These are phyloP conservation scores for Wiebesia pumilae DNA, from an alignment of 1,140 invertebrate species.

Conservation along the genomic window DNA sequence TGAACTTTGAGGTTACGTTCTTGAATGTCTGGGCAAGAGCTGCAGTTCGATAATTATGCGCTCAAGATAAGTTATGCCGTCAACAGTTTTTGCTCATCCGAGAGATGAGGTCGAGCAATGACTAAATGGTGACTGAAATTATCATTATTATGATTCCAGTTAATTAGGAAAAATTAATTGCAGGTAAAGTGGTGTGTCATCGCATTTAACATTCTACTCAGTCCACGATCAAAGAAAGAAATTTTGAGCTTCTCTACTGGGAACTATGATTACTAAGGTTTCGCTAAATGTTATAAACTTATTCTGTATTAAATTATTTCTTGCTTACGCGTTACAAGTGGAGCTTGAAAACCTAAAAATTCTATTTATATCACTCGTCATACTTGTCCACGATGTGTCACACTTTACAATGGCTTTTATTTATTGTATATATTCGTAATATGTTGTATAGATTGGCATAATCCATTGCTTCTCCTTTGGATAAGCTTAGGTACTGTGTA, in stretches of 20 bases:
- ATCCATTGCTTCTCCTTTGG: constrained; percentile 29
- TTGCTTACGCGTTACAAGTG: background rate
- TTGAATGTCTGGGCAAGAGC: constrained; percentile 15
- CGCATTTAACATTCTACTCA: background rate
- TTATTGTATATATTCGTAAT: background rate
- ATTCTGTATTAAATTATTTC: background rate
- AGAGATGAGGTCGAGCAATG: background rate
- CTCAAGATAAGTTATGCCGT: background rate
- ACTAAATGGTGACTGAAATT: background rate
- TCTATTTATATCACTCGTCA: too few species aligned
- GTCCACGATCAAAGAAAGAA: background rate
- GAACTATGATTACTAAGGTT: background rate
- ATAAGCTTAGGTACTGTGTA: constrained; percentile 37
- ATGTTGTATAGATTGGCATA: background rate
- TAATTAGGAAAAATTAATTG: background rate
- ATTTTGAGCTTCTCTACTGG: background rate
- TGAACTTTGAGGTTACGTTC: constrained; percentile 37
- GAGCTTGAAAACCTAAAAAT: too few species aligned
- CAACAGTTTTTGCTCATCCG: background rate
- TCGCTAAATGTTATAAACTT: background rate
- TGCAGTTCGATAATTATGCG: background rate
- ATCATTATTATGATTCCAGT: background rate
- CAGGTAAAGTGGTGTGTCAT: background rate
- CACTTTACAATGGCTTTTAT: background rate
- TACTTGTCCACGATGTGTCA: background rate